Base-by-base conservation (phyloP, 2,113 vertebrate genomes). In the Oxygymnocypris stewartii region DNA sequence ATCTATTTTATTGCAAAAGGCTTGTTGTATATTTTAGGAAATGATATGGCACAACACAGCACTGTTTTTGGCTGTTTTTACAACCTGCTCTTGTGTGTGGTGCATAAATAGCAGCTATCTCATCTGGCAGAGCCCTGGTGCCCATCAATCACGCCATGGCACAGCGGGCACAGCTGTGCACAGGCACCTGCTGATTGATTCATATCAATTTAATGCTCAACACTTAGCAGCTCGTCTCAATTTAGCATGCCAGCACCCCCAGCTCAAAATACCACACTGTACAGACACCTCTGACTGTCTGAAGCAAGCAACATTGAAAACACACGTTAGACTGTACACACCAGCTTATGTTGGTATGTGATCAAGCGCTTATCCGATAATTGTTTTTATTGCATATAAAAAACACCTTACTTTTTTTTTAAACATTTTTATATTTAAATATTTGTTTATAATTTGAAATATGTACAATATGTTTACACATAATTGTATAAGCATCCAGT, bases 191-290 rank as follows among this genome's bases (percentile, higher is more conserved):
- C 91, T 94, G 93, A 93, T 93, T 91, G 94, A 94, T 94, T 94
- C 89, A 86, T 91, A 92, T 92, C 93, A 91, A 89, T 93, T 94
- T 93, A 92, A 93, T 85, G 73, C 92, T 90, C 87, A 85, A 77
- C 91, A 92, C 92, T 94, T 93, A 92, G 92, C 91, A 91, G 90
- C 93, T 94, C 91, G 88, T 91, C 92, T 91, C 91, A 91, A 92
- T 93, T 92, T 93, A 88, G 65, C 82, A 90, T 88, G 78, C 83
- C 40, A 75, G 81, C 85, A 65, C 63, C 84, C 73, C 44, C 37
- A 25, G 82, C 79, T 82, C 78, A 71, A 85, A 85, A 89, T 85
- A 86, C 69, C 82, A 79, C 79, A 25, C 18, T 59, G 51, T n/a
- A n/a, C n/a, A n/a, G n/a, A 77, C 49, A 76, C 81, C 83, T 76